Evolutionary conservation across 2,888 invertebrate genomes (phyloP).

Genomic region (Lucinisca nassula): DNA sequence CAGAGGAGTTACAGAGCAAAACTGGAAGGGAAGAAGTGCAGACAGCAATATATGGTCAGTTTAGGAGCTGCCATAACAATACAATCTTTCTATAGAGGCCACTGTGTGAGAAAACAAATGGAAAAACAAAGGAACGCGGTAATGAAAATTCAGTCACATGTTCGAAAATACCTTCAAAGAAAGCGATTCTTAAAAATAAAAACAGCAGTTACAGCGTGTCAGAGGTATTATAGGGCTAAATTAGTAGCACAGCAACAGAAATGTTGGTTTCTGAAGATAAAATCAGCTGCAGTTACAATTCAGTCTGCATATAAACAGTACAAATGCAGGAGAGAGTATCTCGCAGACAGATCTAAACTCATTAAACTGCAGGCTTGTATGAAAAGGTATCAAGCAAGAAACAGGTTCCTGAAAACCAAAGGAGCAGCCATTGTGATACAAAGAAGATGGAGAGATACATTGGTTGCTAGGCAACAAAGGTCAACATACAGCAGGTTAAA

Average conservation of each 20-base stretch:
- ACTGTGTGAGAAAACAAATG: slow-evolving; percentile 31
- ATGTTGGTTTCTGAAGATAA: slow-evolving; percentile 24
- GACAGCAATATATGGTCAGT: neutral
- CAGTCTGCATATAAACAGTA: slow-evolving; percentile 69
- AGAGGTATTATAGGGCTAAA: slow-evolving; percentile 64
- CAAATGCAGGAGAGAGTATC: slow-evolving; percentile 50
- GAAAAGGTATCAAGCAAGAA: slow-evolving; percentile 40
- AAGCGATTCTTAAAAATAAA: slow-evolving; percentile 37
- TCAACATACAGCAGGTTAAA: slow-evolving; percentile 17
- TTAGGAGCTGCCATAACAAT: slow-evolving; percentile 71
- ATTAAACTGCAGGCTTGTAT: slow-evolving; percentile 57
- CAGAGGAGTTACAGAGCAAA: slow-evolving; percentile 68
- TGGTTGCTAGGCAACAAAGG: slow-evolving; percentile 29
- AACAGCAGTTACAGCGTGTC: slow-evolving; percentile 52
- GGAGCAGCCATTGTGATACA: slow-evolving; percentile 20
- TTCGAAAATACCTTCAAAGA: slow-evolving; percentile 14
- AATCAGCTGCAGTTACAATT: slow-evolving; percentile 30
- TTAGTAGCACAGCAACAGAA: slow-evolving; percentile 31
- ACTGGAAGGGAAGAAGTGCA: slow-evolving; percentile 13
- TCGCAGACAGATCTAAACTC: slow-evolving; percentile 47
- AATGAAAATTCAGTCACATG: slow-evolving; percentile 12
- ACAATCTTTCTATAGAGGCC: slow-evolving; percentile 74
- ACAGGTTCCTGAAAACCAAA: slow-evolving; percentile 1
- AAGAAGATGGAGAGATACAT: slow-evolving; percentile 16
- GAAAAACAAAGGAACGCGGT: neutral